phyloP scores from a whole-genome alignment of 2,113 vertebrate species.

The Patagioenas fasciata region DNA sequence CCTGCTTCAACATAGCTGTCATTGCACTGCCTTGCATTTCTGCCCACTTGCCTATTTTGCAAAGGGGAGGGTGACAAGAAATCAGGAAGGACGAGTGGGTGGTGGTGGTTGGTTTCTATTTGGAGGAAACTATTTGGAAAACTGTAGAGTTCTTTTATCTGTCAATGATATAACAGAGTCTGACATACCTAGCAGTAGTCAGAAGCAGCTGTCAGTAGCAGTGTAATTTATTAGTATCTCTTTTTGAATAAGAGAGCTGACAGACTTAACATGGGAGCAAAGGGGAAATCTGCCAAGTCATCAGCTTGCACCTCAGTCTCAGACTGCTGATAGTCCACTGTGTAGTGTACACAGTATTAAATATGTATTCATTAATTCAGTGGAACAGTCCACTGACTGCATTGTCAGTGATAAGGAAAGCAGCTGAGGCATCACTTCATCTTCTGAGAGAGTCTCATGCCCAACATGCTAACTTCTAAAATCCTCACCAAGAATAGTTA shows the following conservation, averaged over 20 bases:
- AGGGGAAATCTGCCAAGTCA: constrained; percentile 50
- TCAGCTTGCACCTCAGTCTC: constrained; percentile 15
- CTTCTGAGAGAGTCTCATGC: not conserved
- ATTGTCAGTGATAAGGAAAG: not conserved
- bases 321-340: not conserved
- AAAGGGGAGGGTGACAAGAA: not conserved
- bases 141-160: constrained; percentile 17
- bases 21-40: not conserved
- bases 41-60: not conserved
- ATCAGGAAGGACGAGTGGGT: not conserved
- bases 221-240: constrained; percentile 56
- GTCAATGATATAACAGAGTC: constrained; percentile 45
- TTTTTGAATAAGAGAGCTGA: constrained; percentile 25
- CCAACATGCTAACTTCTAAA: not conserved
- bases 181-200: constrained; percentile 53
- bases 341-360: not conserved
- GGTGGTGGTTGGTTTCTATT: constrained; percentile 25
- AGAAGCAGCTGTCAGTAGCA: constrained; percentile 63
- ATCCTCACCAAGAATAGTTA: not conserved
- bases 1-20: not conserved
- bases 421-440: not conserved
- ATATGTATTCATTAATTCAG: constrained; percentile 47
- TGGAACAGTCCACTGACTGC: not conserved
- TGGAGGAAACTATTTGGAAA: constrained; percentile 40
- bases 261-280: constrained; percentile 31